A percentile compares a stretch with the other conserved stretches of the same genome.
Evolutionary conservation across 2,797 vertebrate genomes (phyloP).

Genomic region (Sebastolobus altivelis): DNA sequence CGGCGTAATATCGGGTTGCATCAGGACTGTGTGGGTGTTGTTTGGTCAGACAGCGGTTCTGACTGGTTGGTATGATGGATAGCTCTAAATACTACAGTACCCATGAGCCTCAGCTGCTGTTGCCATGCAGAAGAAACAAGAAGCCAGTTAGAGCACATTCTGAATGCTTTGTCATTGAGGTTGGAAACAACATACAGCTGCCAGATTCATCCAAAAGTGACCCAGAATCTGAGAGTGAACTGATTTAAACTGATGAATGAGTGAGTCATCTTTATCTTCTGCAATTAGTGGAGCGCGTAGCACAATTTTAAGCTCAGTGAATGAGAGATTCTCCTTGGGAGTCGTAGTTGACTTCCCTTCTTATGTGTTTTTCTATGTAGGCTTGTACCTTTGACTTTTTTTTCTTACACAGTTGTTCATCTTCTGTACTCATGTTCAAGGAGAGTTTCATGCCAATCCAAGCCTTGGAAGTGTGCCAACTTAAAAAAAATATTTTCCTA

Average conservation of each 20-base stretch:
- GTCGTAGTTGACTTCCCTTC: neutral
- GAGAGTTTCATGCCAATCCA: neutral
- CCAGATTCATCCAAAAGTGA: neutral
- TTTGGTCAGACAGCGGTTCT: neutral
- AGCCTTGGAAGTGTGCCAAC: neutral
- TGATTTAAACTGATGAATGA: neutral
- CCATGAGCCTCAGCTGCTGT: conserved; percentile 4
- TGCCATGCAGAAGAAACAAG: conserved; percentile 13
- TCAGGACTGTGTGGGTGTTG: neutral
- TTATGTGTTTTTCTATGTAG: neutral
- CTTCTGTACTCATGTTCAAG: neutral
- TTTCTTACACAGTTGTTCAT: neutral
- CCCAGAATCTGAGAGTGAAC: neutral
- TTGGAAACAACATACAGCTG: neutral
- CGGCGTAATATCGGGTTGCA: too few species aligned
- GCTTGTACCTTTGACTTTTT: neutral
- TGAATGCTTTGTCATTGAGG: neutral
- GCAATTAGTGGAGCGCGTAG: neutral
- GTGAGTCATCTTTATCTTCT: neutral
- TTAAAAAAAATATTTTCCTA: neutral
- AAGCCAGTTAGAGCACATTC: neutral
- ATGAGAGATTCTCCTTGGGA: neutral
- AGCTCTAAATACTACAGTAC: neutral
- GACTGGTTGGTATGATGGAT: neutral
- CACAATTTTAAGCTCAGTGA: neutral